Conservation (phyloP, 2,113 vertebrate species). For the Macaca nemestrina region DNA sequence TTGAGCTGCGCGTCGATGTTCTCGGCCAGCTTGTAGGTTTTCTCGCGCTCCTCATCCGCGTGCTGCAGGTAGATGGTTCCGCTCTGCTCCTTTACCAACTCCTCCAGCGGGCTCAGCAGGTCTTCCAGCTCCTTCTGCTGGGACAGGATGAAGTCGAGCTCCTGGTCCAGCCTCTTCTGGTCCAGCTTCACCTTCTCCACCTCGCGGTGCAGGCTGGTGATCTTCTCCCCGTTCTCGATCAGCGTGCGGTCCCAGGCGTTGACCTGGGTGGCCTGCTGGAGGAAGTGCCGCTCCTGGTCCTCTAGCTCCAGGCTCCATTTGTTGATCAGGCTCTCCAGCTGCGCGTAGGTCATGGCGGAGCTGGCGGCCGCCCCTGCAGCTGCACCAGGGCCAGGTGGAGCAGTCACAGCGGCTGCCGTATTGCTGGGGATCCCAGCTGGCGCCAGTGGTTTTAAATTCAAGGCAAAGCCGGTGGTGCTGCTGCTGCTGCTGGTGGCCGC, state of each 20-base stretch:
- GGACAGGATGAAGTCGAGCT: constrained; percentile 97
- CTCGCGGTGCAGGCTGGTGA: constrained; percentile 95
- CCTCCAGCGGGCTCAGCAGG: constrained; percentile 93
- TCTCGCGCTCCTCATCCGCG: constrained; percentile 95
- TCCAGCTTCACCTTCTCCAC: constrained; percentile 99
- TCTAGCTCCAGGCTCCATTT: constrained; percentile 99
- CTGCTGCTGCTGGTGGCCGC: constrained; percentile 24
- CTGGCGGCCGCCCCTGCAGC: constrained; percentile 50
- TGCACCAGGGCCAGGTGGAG: constrained; percentile 48
- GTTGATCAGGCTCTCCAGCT: constrained; percentile 96
- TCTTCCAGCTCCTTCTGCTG: constrained; percentile 99
- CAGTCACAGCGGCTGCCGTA: constrained; percentile 15
- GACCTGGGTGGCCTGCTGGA: constrained; percentile 97
- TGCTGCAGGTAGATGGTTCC: constrained; percentile 99
- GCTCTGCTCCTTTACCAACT: constrained; percentile 95
- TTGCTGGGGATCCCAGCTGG: constrained; percentile 57
- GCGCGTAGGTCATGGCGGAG: constrained; percentile 93
- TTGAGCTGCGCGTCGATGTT: constrained; percentile 97
- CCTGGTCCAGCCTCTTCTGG: constrained; percentile 96
- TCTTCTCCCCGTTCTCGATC: constrained; percentile 97
- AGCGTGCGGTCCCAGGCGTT: constrained; percentile 96
- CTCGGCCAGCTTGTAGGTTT: constrained; percentile 95
- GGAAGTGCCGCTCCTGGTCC: constrained; percentile 97
- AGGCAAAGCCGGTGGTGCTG: constrained; percentile 81
- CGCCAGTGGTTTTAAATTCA: constrained; percentile 87